A percentile compares a stretch with the other conserved stretches of the same genome.
These are phyloP conservation scores for Anoplophora glabripennis DNA, from an alignment of 1,140 invertebrate genomes.

Conservation along the genomic window DNA sequence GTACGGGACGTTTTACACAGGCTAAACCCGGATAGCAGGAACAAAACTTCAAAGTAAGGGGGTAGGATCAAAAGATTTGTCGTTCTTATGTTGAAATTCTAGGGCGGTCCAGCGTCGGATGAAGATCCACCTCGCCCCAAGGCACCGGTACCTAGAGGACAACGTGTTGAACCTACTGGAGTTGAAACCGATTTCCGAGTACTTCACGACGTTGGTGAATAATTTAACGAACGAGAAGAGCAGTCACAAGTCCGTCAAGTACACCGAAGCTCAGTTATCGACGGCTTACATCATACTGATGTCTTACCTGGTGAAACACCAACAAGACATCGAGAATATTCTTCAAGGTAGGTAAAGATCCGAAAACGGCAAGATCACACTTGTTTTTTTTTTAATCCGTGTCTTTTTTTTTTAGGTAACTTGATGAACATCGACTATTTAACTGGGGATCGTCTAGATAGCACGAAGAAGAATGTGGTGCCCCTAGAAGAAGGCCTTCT, in stretches of 20 bases:
- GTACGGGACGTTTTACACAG: constrained; percentile 65
- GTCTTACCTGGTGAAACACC: constrained; percentile 15
- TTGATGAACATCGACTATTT: constrained; percentile 23
- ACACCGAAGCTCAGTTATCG: constrained; percentile 9
- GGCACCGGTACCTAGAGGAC: constrained; percentile 11
- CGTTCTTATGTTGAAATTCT: background rate
- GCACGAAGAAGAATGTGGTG: background rate
- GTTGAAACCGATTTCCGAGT: constrained; percentile 19
- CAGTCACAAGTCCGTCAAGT: background rate
- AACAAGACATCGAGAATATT: constrained; percentile 12
- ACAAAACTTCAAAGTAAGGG: constrained; percentile 53
- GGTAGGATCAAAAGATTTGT: too few relatives aligned
- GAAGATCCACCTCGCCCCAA: background rate
- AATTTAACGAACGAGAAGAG: background rate
- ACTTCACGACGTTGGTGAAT: constrained; percentile 21
- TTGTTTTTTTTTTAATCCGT: too few relatives aligned
- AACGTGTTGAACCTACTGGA: constrained; percentile 27
- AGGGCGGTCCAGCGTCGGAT: constrained; percentile 25
- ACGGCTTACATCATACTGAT: constrained; percentile 14
- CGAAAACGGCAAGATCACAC: too few relatives aligned
- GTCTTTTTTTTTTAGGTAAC: constrained; percentile 19
- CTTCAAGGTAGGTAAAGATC: constrained; percentile 6
- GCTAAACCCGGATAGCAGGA: constrained; percentile 52
- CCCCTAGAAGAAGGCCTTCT: constrained; percentile 33
- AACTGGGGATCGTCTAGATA: constrained; percentile 6